Percentiles rank a stretch among this genome's conserved stretches.
These are phyloP conservation scores for Chaetorhynchus papuensis DNA, from an alignment of 2,113 vertebrate genomes.

Conservation along the genomic window DNA sequence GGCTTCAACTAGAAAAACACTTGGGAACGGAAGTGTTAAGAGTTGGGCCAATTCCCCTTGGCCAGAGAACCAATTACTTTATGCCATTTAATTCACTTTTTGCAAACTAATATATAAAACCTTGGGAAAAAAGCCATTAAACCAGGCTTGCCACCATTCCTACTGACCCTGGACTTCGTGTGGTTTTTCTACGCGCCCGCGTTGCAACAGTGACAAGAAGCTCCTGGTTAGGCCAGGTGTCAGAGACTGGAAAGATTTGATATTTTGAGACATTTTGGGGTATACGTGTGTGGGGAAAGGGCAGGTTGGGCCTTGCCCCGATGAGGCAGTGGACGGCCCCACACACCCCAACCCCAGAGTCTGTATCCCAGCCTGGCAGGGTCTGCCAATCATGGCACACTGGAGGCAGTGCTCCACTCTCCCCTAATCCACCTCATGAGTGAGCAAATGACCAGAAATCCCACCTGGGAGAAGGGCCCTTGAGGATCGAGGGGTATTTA, in stretches of 20 bases:
- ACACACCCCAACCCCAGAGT: neutral
- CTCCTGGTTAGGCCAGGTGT: rapidly evolving
- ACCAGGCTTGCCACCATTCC: too few relatives aligned
- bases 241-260: too few relatives aligned
- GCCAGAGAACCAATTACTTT: too few relatives aligned
- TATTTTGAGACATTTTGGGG: neutral
- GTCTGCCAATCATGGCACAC: neutral
- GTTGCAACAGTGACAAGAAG: neutral
- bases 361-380: too few relatives aligned
- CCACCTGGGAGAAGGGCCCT: neutral
- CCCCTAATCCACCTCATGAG: neutral
- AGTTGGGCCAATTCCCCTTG: too few relatives aligned
- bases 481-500: neutral
- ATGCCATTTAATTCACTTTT: too few relatives aligned
- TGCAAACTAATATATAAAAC: too few relatives aligned
- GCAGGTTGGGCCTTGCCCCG: neutral
- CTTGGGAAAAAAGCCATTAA: too few relatives aligned
- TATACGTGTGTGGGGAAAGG: neutral
- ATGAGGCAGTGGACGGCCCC: rapidly evolving
- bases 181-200: too few relatives aligned
- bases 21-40: too few relatives aligned
- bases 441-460: neutral
- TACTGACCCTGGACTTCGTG: too few relatives aligned
- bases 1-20: too few relatives aligned
- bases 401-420: neutral